Conservation (phyloP, 2,113 vertebrate genomes). For the chimpanzee (Pan troglodytes) region NHGRI_mPanTro3-v2.1_pri NC_072404.2:141125501-141126000, state of each 20-base stretch:
- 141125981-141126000: neutral
- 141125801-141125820: neutral
- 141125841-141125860: neutral
- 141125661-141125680: neutral
- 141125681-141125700: neutral
- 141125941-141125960: too few relatives aligned
- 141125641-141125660: neutral
- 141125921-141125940: neutral
- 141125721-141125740: neutral
- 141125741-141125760: neutral
- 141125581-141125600: neutral
- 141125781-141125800: neutral
- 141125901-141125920: neutral
- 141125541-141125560: neutral
- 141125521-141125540: neutral
- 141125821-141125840: neutral
- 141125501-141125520: neutral
- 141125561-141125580: neutral
- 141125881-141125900: neutral
- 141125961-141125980: neutral
- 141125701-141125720: neutral
- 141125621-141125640: neutral
- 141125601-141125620: neutral
- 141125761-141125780: neutral
- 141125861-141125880: neutral